Conservation (phyloP, 2,888 invertebrate species). For the Unio delphinus region DNA sequence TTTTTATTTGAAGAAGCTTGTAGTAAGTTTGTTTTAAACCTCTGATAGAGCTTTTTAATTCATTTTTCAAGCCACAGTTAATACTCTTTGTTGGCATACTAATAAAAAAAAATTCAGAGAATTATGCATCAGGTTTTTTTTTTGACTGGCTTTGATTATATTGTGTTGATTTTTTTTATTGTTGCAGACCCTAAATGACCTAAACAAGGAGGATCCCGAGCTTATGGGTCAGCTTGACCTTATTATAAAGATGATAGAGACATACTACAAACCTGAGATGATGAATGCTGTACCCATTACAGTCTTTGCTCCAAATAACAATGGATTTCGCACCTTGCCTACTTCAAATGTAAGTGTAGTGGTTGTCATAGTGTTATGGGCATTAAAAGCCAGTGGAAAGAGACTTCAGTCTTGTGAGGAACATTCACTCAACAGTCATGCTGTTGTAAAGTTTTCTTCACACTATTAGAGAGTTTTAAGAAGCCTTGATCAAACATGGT, state of each 20-base stretch:
- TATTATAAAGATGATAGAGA: conserved; percentile 36
- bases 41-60: background rate
- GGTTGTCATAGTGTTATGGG: background rate
- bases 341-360: conserved; percentile 23
- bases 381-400: background rate
- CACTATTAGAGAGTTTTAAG: too few species aligned
- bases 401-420: background rate
- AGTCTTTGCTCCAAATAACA: conserved; percentile 53
- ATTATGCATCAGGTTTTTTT: background rate
- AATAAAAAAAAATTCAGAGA: too few species aligned
- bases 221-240: conserved; percentile 39
- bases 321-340: conserved; percentile 42
- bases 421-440: background rate
- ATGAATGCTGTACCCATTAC: conserved; percentile 59
- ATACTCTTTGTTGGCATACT: too few species aligned
- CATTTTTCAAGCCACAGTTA: too few species aligned
- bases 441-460: too few species aligned
- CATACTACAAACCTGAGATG: conserved; percentile 44
- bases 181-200: conserved; percentile 43
- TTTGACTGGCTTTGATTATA: background rate
- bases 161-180: conserved; percentile 6
- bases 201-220: conserved; percentile 37
- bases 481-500: too few species aligned
- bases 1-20: too few species aligned
- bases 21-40: background rate